Evolutionary conservation across 2,113 vertebrate species (phyloP), one percentile per base, ranked within the genome.

Genomic region (Oreochromis tanganicae): DNA sequence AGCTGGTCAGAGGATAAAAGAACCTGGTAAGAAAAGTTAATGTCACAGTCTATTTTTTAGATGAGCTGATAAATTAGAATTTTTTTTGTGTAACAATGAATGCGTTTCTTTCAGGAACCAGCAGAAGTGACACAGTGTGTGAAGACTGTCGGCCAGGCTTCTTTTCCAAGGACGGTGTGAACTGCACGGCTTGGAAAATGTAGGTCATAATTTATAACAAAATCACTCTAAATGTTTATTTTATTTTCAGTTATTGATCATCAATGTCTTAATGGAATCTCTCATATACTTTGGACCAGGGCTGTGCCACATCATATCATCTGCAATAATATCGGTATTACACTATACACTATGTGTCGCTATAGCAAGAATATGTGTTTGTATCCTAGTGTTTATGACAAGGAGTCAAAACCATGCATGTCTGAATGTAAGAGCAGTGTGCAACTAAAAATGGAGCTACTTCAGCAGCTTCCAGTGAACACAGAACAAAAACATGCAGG

Each of bases 101-200:
- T 57, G 2, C 52, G n/a, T 88, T 63, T 81, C 32, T 83, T 14
- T 9, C 2, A 92, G 91, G 89, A 36, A 89, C 83, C 63, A 71
- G 36, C 32, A 71, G 6, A 36, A n/a, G 1, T 5, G 87, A 92
- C 16, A 84, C 87, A 1, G 66, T 80, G 55, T 90, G 91, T 91
- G 87, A 89, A 71, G 13, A 6, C 9, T 92, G 91, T 83, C 38
- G 5, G 11, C 7, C 12, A 1, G 85, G 89, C 3, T 61, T 5
- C 1, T 92, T 89, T 61, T 90, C 87, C 14, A 2, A 3, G 1
- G n/a, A 87, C 3, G 91, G 91, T 6, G 3, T 87, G 36, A 79
- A 24, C 21, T 92, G 91, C 55, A 32, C 32, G 0, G n/a, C 13
- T 7, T 90, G 87, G 91, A 89, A 63, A 21, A 4, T 3, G 89